Conservation (phyloP, 1,140 invertebrate species). For the Pseudomyrmex pallidus region DNA sequence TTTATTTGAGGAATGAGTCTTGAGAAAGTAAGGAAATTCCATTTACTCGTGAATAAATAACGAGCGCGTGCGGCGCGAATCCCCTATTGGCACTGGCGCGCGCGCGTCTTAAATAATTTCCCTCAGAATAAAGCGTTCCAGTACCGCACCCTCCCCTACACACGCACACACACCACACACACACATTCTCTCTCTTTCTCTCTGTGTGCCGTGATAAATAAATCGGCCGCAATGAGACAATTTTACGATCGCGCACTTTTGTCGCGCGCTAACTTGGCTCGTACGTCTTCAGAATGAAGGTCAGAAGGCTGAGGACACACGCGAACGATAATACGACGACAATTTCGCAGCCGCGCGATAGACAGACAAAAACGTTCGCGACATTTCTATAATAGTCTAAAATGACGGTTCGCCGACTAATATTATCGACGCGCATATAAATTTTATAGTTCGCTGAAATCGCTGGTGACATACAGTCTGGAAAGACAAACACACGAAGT, state of each 20-base stretch:
- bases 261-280: conserved; percentile 9
- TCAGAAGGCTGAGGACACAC: not conserved
- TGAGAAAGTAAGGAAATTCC: conserved; percentile 61
- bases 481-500: conserved; percentile 36
- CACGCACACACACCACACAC: no score
- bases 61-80: conserved; percentile 65
- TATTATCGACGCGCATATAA: conserved; percentile 31
- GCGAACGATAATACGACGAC: not conserved
- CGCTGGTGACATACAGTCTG: not conserved
- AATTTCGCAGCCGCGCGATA: conserved; percentile 1
- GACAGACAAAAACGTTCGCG: not conserved
- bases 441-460: conserved; percentile 35
- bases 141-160: not conserved
- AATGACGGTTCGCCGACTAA: not conserved
- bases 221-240: conserved; percentile 49
- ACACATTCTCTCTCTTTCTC: no score
- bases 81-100: conserved; percentile 31
- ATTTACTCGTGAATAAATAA: conserved; percentile 72
- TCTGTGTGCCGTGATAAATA: conserved; percentile 53
- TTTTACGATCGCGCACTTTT: conserved; percentile 32
- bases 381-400: conserved; percentile 2
- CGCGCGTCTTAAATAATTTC: conserved; percentile 61
- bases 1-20: conserved; percentile 63
- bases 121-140: conserved; percentile 53
- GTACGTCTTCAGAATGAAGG: not conserved